A percentile compares a stretch with the other conserved stretches of the same genome.
Evolutionary conservation across 1,140 invertebrate species (phyloP).

Genomic region (Nasonia giraulti): DNA sequence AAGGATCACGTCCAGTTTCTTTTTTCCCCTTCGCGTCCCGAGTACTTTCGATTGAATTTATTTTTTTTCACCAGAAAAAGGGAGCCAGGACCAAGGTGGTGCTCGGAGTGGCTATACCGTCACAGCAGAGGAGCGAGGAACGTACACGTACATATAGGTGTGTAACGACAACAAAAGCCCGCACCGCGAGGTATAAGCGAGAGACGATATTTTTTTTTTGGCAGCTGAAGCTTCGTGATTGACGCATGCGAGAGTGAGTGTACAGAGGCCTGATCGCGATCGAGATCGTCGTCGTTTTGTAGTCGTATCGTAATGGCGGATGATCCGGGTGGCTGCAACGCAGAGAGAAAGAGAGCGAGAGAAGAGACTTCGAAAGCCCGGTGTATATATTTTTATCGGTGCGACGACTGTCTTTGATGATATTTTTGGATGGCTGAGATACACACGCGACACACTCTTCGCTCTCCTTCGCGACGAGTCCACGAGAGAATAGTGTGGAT

Average conservation of each 20-base stretch:
- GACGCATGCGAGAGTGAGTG: background rate
- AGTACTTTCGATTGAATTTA: no score
- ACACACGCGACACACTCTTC: background rate
- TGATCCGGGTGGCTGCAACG: background rate
- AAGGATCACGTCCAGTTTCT: background rate
- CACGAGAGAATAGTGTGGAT: no score
- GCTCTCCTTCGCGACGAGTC: background rate
- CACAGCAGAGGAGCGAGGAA: no score
- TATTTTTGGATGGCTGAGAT: conserved; percentile 13
- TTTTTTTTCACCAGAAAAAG: no score
- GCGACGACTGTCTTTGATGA: conserved; percentile 2
- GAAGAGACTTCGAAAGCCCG: background rate
- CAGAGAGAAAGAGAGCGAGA: background rate
- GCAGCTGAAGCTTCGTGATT: background rate
- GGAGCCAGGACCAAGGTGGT: no score
- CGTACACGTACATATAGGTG: no score
- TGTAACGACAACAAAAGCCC: no score
- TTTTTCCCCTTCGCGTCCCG: background rate
- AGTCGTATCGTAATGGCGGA: background rate
- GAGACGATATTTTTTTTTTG: no score
- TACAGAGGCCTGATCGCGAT: no score
- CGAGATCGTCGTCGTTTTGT: no score
- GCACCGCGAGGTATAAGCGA: no score
- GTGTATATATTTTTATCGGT: conserved; percentile 21
- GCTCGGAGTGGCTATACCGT: no score